A percentile compares a stretch with the other conserved stretches of the same genome.
phyloP scores from a whole-genome alignment of 1,140 invertebrate species.

The Latrodectus geometricus region DNA sequence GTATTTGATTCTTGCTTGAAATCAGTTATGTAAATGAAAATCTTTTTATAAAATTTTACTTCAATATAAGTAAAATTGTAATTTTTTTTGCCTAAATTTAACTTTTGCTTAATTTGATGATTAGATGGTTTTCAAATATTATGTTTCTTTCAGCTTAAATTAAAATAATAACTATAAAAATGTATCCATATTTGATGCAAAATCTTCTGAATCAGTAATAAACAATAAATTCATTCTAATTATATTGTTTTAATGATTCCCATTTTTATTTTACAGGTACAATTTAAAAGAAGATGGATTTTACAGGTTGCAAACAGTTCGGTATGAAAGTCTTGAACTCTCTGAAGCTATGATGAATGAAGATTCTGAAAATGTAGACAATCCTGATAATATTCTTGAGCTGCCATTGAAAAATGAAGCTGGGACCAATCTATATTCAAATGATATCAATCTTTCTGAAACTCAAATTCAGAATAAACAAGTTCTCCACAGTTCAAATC shows the following conservation, averaged over 20 bases:
- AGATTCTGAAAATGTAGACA: slow-evolving; percentile 24
- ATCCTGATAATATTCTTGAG: slow-evolving; percentile 11
- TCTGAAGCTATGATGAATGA: slow-evolving; percentile 74
- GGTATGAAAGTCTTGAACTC: slow-evolving; percentile 83
- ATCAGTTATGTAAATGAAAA: too few relatives aligned
- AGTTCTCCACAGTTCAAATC: neutral
- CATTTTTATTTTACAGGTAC: slow-evolving; percentile 33
- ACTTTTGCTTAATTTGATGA: too few relatives aligned
- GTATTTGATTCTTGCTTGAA: too few relatives aligned
- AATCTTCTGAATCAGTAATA: neutral
- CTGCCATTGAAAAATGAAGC: neutral
- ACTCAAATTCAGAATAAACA: neutral
- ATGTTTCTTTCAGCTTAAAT: too few relatives aligned
- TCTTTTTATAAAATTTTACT: too few relatives aligned
- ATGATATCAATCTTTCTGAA: neutral
- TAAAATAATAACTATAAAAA: too few relatives aligned
- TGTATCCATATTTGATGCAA: too few relatives aligned
- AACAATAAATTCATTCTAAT: neutral
- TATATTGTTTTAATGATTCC: neutral
- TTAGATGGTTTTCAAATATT: too few relatives aligned
- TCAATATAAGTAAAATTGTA: too few relatives aligned
- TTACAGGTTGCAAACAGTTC: slow-evolving; percentile 79
- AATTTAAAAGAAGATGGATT: slow-evolving; percentile 76
- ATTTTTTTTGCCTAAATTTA: too few relatives aligned
- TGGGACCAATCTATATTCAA: neutral